Evolutionary conservation across 2,888 invertebrate genomes (phyloP), one percentile per base, ranked within the genome.

Genomic region (Agonopterix arenella): DNA sequence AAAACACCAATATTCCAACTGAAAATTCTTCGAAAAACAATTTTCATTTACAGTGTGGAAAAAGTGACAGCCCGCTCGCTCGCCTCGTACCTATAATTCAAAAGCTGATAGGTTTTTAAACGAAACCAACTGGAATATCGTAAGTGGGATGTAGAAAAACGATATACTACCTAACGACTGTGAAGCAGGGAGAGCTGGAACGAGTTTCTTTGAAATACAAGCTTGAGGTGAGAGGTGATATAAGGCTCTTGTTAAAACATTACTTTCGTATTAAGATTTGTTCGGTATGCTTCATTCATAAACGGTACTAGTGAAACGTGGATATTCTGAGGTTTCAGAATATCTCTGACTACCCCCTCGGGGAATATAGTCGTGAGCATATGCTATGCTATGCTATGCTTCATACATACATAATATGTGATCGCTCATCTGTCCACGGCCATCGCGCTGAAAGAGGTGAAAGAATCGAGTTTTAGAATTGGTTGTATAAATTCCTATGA

Each of bases 61-160:
- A 47, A 48, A 36, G 36, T 42, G 48, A 48, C 48, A 48, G 48
- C 36, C 4, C 28, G 1, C 36, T 4, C 43, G 7, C 10, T 13
- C 36, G 7, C 11, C n/a, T 13, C 40, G 41, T 44, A 48, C 54
- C 48, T 41, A 54, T 52, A 54, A 52, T 54, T 52, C 54, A 54
- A 54, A 54, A 54, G 46, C 46, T 52, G 54, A 54, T 54, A 54
- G 54, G 46, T 52, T 54, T 54, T 28, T 52, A 50, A 54, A 43
- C 48, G 51, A 43, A 47, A 40, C 48, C 48, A 51, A 46, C 46
- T 16, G 38, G 51, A 45, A 48, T 48, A 51, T 46, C 48, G 48
- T 42, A 51, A 51, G 44, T 45, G 28, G 42, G 36, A 48, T 45
- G 43, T 36, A 52, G 48, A 52, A 52, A 48, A 52, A 48, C 52